Conservation (phyloP, 2,888 invertebrate genomes). For the Mythimna albipuncta region DNA sequence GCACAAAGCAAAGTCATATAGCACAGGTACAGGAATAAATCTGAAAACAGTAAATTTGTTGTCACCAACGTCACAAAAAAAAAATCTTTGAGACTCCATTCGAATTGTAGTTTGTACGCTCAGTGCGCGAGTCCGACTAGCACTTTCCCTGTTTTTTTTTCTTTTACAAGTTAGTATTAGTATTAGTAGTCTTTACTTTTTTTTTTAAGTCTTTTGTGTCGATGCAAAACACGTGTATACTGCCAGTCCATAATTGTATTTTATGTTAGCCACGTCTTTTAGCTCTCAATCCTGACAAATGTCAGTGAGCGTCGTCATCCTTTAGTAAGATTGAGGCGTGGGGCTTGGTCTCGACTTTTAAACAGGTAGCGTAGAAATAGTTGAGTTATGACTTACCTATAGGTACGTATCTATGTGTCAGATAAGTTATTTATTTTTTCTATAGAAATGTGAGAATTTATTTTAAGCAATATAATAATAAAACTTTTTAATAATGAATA, state of each 20-base stretch:
- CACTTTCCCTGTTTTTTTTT: constrained; percentile 13
- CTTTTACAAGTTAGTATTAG: too few relatives aligned
- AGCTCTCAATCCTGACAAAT: constrained; percentile 55
- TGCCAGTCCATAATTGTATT: constrained; percentile 54
- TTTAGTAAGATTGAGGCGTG: constrained; percentile 53
- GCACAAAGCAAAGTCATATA: too few relatives aligned
- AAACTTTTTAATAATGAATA: too few relatives aligned
- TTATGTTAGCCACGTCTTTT: constrained; percentile 41
- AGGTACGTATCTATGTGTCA: constrained; percentile 11
- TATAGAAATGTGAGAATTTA: not conserved
- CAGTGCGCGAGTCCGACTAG: too few relatives aligned
- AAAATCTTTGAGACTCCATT: too few relatives aligned
- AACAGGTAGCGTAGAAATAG: constrained; percentile 30
- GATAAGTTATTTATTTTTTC: not conserved
- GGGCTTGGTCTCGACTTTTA: constrained; percentile 39
- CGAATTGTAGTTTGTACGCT: too few relatives aligned
- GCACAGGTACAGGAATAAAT: too few relatives aligned
- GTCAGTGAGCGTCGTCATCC: constrained; percentile 38
- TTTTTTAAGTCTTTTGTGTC: constrained; percentile 42
- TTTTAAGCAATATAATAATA: too few relatives aligned
- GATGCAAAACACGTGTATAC: constrained; percentile 57
- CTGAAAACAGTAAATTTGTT: too few relatives aligned
- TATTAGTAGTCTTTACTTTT: too few relatives aligned
- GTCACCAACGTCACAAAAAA: too few relatives aligned
- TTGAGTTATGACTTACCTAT: not conserved